Percentiles rank a stretch among this genome's conserved stretches.
Conservation (phyloP, 2,113 vertebrate species). For the Oryzias curvinotus region DNA sequence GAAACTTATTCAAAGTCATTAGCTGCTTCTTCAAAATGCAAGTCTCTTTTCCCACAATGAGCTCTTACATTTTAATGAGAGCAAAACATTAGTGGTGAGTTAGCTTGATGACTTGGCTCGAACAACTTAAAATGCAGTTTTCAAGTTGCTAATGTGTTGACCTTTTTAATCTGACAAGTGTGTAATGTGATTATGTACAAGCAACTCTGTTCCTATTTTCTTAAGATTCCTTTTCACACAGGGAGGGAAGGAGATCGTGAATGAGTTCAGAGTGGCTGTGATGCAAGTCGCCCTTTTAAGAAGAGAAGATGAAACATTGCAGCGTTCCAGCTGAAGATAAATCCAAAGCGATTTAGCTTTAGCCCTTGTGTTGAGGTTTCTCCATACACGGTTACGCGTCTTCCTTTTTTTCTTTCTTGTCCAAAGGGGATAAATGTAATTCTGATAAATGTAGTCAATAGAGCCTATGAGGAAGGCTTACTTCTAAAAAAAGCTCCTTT, state of each 20-base stretch:
- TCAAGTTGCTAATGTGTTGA: conserved; percentile 62
- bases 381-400: not conserved
- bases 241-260: conserved; percentile 24
- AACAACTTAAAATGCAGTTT: conserved; percentile 20
- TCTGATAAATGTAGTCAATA: too few species aligned
- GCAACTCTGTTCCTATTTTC: conserved; percentile 42
- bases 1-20: conserved; percentile 6
- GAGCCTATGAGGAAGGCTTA: too few species aligned
- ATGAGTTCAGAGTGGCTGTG: conserved; percentile 46
- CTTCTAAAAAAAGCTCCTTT: too few species aligned
- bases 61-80: not conserved
- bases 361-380: conserved; percentile 27
- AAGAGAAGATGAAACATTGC: conserved; percentile 50
- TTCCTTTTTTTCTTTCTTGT: too few species aligned
- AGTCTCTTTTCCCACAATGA: not conserved
- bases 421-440: too few species aligned
- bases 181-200: conserved; percentile 66
- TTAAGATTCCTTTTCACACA: conserved; percentile 39
- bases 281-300: conserved; percentile 47
- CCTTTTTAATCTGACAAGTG: conserved; percentile 75
- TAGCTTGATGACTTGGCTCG: conserved; percentile 15
- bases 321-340: conserved; percentile 51
- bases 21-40: conserved; percentile 9
- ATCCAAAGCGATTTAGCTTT: conserved; percentile 52
- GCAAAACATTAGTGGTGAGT: conserved; percentile 1